Evolutionary conservation across 2,888 invertebrate genomes (phyloP).

Genomic region (Diogma glabrata): DNA sequence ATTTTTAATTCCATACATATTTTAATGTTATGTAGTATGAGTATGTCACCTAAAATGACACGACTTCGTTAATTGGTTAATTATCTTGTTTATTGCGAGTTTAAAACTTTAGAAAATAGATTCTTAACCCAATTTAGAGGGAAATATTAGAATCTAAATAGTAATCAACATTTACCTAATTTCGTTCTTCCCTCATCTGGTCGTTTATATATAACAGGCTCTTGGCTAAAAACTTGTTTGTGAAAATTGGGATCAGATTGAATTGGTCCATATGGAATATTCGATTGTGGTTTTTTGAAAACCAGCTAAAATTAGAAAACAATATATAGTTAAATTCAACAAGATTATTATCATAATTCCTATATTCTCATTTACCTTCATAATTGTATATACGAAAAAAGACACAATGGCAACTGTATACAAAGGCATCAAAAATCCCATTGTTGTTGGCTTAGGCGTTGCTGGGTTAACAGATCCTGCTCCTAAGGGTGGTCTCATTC

Average conservation of each 20-base stretch:
- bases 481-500: conserved; percentile 76
- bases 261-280: conserved; percentile 40
- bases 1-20: too few species aligned
- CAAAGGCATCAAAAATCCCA: conserved; percentile 78
- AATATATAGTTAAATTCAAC: conserved; percentile 7
- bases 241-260: conserved; percentile 46
- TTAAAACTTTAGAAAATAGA: too few species aligned
- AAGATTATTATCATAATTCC: conserved; percentile 2
- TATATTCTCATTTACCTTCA: conserved; percentile 66
- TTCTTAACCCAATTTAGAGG: too few species aligned
- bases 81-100: too few species aligned
- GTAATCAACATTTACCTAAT: conserved; percentile 31
- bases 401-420: conserved; percentile 91
- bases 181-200: conserved; percentile 31
- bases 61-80: too few species aligned
- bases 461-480: conserved; percentile 66
- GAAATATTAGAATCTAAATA: too few species aligned
- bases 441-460: conserved; percentile 48
- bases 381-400: conserved; percentile 89
- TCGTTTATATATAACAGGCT: conserved; percentile 26
- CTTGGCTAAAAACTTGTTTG: conserved; percentile 41
- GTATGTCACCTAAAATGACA: too few species aligned
- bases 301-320: conserved; percentile 38
- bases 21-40: too few species aligned
- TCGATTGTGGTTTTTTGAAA: conserved; percentile 43